Percentiles rank a stretch among this genome's conserved stretches.
These are phyloP conservation scores for Meloe dianella DNA, from an alignment of 2,888 invertebrate genomes.

Conservation along the genomic window DNA sequence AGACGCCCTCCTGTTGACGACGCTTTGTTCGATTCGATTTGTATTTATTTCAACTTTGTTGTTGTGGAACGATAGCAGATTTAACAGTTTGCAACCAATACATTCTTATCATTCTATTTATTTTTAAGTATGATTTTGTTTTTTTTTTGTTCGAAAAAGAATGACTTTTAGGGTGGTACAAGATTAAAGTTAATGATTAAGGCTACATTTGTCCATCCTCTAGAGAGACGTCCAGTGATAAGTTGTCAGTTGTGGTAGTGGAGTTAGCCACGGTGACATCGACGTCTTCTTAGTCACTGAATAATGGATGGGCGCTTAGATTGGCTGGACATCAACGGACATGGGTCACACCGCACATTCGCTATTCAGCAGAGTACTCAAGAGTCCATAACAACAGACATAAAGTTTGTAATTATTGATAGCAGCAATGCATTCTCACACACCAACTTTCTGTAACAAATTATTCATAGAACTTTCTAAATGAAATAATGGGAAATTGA, in stretches of 20 bases:
- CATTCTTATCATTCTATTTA: background rate
- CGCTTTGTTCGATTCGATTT: conserved; percentile 4
- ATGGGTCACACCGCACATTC: conserved; percentile 55
- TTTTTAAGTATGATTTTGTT: background rate
- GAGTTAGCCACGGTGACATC: conserved; percentile 39
- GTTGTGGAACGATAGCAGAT: conserved; percentile 7
- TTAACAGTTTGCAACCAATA: conserved; percentile 1
- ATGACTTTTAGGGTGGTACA: background rate
- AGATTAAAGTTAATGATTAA: conserved; percentile 30
- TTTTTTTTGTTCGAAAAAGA: background rate
- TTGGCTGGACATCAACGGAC: conserved; percentile 54
- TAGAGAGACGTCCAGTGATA: conserved; percentile 48
- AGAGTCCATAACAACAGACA: conserved; percentile 25
- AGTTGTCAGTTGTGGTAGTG: conserved; percentile 42
- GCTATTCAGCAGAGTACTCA: conserved; percentile 45
- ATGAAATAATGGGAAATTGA: conserved; percentile 22
- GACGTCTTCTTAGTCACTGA: conserved; percentile 58
- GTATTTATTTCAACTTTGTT: conserved; percentile 7
- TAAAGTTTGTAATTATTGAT: conserved; percentile 6
- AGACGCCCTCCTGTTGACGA: conserved; percentile 1
- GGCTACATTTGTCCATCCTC: conserved; percentile 55
- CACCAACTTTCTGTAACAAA: conserved; percentile 7
- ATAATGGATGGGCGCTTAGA: conserved; percentile 57
- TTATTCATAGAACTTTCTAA: conserved; percentile 26
- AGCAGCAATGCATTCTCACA: background rate